These are phyloP conservation scores for Mystacides longicornis DNA, from an alignment of 2,888 invertebrate species.

Conservation along the genomic window DNA sequence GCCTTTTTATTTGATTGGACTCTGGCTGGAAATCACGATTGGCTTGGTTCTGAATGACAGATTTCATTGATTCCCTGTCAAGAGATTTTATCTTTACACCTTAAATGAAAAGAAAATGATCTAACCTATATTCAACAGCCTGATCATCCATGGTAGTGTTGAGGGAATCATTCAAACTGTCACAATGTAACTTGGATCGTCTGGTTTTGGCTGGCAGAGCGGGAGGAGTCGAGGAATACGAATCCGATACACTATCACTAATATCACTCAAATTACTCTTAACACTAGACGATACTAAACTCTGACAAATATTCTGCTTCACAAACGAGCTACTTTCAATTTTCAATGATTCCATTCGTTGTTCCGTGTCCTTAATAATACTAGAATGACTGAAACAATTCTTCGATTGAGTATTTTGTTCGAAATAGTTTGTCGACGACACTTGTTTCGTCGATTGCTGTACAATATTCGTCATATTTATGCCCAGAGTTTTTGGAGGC, in stretches of 20 bases:
- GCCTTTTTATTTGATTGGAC: too few relatives aligned
- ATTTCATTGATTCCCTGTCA: too few relatives aligned
- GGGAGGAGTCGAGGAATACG: constrained; percentile 39
- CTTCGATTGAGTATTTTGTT: constrained; percentile 16
- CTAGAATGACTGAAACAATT: constrained; percentile 19
- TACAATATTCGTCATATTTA: constrained; percentile 20
- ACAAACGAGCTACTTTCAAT: constrained; percentile 16
- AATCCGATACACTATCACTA: constrained; percentile 4
- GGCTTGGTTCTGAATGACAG: too few relatives aligned
- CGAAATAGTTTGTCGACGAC: constrained; percentile 17
- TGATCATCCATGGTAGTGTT: constrained; percentile 21
- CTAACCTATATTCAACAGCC: constrained; percentile 24
- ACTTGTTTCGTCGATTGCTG: constrained; percentile 24
- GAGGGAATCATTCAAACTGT: constrained; percentile 19
- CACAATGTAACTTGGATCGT: constrained; percentile 43
- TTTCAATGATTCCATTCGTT: constrained; percentile 16
- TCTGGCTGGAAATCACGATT: too few relatives aligned
- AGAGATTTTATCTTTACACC: too few relatives aligned
- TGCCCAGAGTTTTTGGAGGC: constrained; percentile 6
- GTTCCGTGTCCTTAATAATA: constrained; percentile 14
- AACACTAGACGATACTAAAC: constrained; percentile 7
- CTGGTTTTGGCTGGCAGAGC: constrained; percentile 54
- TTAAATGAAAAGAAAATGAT: too few relatives aligned
- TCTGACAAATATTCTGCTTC: constrained; percentile 17
- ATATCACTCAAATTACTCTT: constrained; percentile 11